Evolutionary conservation across 2,113 vertebrate species (phyloP), one percentile per base, ranked within the genome.

Genomic region (Atherinomorus stipes): DNA sequence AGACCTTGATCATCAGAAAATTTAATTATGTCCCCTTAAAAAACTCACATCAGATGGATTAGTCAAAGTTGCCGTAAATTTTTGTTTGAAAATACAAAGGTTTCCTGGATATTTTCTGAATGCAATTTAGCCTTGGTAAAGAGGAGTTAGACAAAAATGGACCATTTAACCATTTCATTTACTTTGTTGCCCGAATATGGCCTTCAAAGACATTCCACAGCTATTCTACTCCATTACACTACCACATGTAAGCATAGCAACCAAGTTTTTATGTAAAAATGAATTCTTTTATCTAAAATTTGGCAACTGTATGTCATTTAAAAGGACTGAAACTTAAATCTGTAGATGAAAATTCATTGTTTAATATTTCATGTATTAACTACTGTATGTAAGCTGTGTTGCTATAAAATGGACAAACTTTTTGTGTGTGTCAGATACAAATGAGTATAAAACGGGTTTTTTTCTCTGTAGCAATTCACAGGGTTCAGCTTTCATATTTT

Each of bases 21-120:
- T 92, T 73, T 86, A 93, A 93, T 92, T 91, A 91, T 66, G 59
- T 50, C 57, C 60, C 45, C 76, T 75, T 52, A 75, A 86, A 77
- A 82, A 86, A 78, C 71, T 77, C 70, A 69, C 88, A 83, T 85
- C 83, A 83, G 85, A 90, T 90, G 81, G 86, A 92, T 91, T 89
- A 90, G 88, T 61, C 84, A 80, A 61, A 54, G 66, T 59, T 25
- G 56, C 31, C n/a, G 74, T 25, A 71, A 73, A 34, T 65, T 56
- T 86, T 72, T 78, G 40, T 64, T 81, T 79, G 76, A 76, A 64
- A 77, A 71, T 69, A 40, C 4, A 58, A 69, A 66, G 71, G 58
- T 53, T 63, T 76, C 45, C 44, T 64, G 71, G 58, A 85, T 74
- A 84, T 77, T 42, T 76, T 28, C 22, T 66, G 66, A 72, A 76